Evolutionary conservation across 2,113 vertebrate genomes (phyloP).

Genomic region (Acrocephalus arundinaceus): DNA sequence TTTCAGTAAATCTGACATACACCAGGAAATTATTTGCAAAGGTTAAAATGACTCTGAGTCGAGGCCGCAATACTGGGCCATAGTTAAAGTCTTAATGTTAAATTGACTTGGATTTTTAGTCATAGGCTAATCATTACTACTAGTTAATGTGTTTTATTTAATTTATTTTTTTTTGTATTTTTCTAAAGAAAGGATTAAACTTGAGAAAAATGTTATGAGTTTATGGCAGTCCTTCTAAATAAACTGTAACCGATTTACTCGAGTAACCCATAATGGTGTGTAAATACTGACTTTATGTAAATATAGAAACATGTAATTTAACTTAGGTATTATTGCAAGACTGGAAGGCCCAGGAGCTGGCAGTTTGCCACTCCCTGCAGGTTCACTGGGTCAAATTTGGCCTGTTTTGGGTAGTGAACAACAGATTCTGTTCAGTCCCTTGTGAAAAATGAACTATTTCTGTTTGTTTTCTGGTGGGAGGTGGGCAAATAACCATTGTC

Average conservation of each 20-base stretch:
- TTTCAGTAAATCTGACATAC: conserved; percentile 23
- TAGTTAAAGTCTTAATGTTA: conserved; percentile 48
- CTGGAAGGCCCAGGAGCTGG: conserved; percentile 35
- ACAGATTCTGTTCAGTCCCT: conserved; percentile 20
- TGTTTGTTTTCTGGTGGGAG: neutral
- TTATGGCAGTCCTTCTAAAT: conserved; percentile 76
- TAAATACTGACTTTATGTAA: conserved; percentile 78
- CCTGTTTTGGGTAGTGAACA: neutral
- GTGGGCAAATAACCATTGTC: neutral
- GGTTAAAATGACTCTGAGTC: conserved; percentile 13
- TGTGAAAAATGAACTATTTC: conserved; percentile 27
- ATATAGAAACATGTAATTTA: conserved; percentile 67
- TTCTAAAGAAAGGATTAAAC: conserved; percentile 67
- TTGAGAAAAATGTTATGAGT: conserved; percentile 73
- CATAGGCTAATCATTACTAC: conserved; percentile 60
- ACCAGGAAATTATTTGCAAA: conserved; percentile 1
- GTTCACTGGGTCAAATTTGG: conserved; percentile 19
- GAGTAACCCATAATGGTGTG: conserved; percentile 70
- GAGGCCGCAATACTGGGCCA: neutral
- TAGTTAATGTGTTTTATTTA: conserved; percentile 55
- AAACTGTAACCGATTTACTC: conserved; percentile 77
- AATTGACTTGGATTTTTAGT: conserved; percentile 54
- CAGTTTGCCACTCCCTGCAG: neutral
- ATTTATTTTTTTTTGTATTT: conserved; percentile 69
- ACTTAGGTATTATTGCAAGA: conserved; percentile 38